phyloP scores from a whole-genome alignment of 1,140 invertebrate genomes.

The Babylonia areolata region DNA sequence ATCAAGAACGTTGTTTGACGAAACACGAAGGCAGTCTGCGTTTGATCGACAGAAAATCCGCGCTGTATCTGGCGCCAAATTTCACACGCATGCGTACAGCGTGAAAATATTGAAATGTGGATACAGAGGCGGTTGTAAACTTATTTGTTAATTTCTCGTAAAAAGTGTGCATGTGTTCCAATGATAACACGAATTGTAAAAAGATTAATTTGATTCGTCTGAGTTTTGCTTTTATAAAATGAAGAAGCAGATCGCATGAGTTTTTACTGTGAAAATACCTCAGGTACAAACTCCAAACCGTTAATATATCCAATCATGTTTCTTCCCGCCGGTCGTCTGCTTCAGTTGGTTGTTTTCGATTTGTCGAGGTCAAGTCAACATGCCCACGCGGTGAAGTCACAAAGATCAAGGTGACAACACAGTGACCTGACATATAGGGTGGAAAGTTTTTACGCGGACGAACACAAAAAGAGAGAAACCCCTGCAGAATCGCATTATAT shows the following conservation, averaged over 20 bases:
- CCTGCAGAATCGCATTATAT: too few species aligned
- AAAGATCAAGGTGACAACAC: not conserved
- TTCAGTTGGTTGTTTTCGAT: not conserved
- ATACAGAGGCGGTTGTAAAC: too few species aligned
- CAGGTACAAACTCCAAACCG: not conserved
- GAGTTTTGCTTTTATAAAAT: not conserved
- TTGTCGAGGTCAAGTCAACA: too few species aligned
- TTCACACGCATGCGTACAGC: not conserved
- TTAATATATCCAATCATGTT: not conserved
- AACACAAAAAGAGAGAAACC: too few species aligned
- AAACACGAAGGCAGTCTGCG: not conserved
- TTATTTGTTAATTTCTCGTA: too few species aligned
- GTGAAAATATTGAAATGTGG: too few species aligned
- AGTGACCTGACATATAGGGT: not conserved
- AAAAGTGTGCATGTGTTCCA: too few species aligned
- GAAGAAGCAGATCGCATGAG: not conserved
- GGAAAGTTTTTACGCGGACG: too few species aligned
- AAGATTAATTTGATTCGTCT: not conserved
- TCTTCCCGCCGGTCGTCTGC: not conserved
- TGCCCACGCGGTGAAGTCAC: not conserved
- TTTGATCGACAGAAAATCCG: not conserved
- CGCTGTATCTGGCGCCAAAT: constrained; percentile 19
- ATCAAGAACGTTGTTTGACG: too few species aligned
- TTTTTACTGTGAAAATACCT: not conserved
- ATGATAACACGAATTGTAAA: too few species aligned